These are phyloP conservation scores for Silurus glanis DNA, from an alignment of 2,113 vertebrate species.

Conservation along the genomic window DNA sequence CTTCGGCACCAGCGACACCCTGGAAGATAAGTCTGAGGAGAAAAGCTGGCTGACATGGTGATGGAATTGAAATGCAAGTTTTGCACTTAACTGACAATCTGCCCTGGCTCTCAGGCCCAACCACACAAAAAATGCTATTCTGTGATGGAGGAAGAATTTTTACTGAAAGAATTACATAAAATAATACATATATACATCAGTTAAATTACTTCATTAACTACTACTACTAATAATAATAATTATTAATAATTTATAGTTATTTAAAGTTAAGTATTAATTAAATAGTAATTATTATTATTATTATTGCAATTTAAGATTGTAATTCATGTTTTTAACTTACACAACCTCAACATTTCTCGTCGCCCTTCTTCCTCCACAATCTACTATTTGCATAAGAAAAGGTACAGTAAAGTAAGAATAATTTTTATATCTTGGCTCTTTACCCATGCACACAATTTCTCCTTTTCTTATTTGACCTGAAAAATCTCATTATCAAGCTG, in stretches of 20 bases:
- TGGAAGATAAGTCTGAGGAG: conserved; percentile 36
- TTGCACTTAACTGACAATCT: conserved; percentile 42
- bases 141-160: background rate
- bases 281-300: too few relatives aligned
- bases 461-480: conserved; percentile 16
- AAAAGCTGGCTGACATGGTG: conserved; percentile 40
- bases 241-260: background rate
- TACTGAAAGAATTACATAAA: background rate
- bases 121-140: conserved; percentile 22
- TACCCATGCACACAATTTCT: background rate
- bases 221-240: background rate
- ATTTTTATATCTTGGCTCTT: background rate
- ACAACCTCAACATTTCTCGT: background rate
- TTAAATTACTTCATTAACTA: background rate
- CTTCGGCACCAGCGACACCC: conserved; percentile 29
- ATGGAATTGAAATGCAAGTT: conserved; percentile 40
- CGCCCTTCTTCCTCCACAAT: background rate
- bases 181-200: background rate
- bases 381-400: background rate
- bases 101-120: background rate
- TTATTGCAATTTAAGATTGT: background rate
- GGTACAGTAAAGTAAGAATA: background rate
- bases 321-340: background rate
- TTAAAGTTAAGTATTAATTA: background rate
- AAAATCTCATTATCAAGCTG: background rate